phyloP scores from a whole-genome alignment of 2,797 vertebrate genomes.

The Arremon aurantiirostris region DNA sequence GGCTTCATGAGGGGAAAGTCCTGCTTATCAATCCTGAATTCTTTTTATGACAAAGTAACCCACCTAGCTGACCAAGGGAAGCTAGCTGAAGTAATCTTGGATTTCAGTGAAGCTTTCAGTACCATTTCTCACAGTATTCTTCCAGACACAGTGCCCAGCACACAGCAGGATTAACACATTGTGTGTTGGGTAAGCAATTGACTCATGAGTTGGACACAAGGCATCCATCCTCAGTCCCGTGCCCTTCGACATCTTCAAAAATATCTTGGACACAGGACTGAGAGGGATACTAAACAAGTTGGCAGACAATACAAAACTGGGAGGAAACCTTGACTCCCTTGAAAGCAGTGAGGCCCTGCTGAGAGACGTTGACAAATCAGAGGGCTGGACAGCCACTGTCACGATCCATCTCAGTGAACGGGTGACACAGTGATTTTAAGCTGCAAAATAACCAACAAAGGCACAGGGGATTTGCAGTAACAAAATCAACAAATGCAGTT shows the following conservation, averaged over 20 bases:
- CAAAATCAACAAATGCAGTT: too few species aligned
- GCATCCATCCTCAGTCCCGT: rapidly evolving
- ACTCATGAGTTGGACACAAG: rapidly evolving
- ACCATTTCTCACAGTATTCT: not conserved
- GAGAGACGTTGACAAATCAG: not conserved
- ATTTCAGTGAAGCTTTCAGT: not conserved
- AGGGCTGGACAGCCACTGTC: too few species aligned
- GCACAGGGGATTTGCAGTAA: too few species aligned
- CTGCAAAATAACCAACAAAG: too few species aligned
- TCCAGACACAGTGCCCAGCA: not conserved
- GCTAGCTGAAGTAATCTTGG: not conserved
- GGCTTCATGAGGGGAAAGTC: not conserved
- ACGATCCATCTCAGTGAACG: too few species aligned
- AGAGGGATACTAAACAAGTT: not conserved
- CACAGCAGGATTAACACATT: not conserved
- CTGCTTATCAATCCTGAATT: not conserved
- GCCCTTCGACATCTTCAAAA: not conserved
- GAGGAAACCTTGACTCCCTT: not conserved
- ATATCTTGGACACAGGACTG: not conserved
- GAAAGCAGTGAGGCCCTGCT: not conserved
- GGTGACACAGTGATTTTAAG: too few species aligned
- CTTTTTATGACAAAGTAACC: not conserved
- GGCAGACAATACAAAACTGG: not conserved
- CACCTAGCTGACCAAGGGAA: not conserved
- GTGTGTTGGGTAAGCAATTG: not conserved